Percentiles rank a stretch among this genome's conserved stretches.
Evolutionary conservation across 1,140 invertebrate species (phyloP).

Genomic region (Mactra quadrangularis): DNA sequence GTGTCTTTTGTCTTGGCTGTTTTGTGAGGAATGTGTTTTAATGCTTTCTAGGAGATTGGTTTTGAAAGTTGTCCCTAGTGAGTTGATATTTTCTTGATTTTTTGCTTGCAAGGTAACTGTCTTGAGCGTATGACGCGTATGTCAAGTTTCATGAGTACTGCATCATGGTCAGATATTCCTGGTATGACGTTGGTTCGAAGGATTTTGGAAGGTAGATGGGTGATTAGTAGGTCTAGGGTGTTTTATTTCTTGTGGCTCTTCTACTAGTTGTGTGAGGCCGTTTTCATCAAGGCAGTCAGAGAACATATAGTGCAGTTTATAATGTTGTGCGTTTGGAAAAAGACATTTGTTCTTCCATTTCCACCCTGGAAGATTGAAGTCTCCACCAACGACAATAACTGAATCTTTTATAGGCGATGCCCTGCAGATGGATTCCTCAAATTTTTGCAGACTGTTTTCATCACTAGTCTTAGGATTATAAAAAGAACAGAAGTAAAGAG

Average conservation of each 20-base stretch:
- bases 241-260: slow-evolving; percentile 29
- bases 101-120: too few species aligned
- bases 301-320: slow-evolving; percentile 25
- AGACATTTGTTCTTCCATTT: slow-evolving; percentile 59
- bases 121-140: not conserved
- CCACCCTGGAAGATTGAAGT: slow-evolving; percentile 60
- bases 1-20: too few species aligned
- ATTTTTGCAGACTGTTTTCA: too few species aligned
- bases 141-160: slow-evolving; percentile 34
- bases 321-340: too few species aligned
- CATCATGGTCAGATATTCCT: too few species aligned
- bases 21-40: not conserved
- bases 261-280: slow-evolving; percentile 45
- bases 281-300: too few species aligned
- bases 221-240: slow-evolving; percentile 39
- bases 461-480: slow-evolving; percentile 51
- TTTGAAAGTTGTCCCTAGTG: not conserved
- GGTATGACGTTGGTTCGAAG: too few species aligned
- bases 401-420: slow-evolving; percentile 17
- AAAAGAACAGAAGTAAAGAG: slow-evolving; percentile 12
- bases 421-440: not conserved
- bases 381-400: too few species aligned
- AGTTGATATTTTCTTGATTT: not conserved
- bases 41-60: not conserved
- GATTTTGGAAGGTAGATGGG: too few species aligned